These are phyloP conservation scores for Tragelaphus buxtoni DNA, from an alignment of 2,113 vertebrate genomes.

Conservation along the genomic window DNA sequence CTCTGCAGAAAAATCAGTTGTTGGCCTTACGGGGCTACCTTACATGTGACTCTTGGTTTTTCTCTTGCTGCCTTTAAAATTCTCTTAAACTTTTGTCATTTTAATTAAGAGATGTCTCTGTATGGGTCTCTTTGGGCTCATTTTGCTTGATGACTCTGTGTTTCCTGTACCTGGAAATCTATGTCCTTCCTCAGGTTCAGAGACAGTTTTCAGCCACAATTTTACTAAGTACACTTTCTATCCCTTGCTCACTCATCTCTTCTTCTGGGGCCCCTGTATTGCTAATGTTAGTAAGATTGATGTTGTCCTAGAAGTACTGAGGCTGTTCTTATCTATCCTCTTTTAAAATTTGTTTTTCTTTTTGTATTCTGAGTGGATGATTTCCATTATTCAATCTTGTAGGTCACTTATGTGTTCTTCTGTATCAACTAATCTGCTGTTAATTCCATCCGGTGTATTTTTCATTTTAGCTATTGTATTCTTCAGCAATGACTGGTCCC, in stretches of 20 bases:
- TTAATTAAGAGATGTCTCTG: background rate
- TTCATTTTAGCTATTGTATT: background rate
- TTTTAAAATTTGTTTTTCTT: background rate
- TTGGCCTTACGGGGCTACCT: background rate
- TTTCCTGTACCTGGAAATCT: background rate
- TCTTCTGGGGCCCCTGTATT: background rate
- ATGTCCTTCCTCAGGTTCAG: background rate
- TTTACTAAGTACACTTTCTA: background rate
- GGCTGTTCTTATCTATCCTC: background rate
- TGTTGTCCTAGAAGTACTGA: background rate
- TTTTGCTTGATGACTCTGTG: background rate
- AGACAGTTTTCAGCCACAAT: background rate
- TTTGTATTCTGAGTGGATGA: background rate
- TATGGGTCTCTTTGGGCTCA: background rate
- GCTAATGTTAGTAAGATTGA: background rate
- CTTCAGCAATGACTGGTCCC: background rate
- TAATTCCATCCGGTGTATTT: background rate
- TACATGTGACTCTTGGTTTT: background rate
- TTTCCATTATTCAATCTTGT: background rate
- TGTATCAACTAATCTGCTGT: background rate
- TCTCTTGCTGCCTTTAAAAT: background rate
- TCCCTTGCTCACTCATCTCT: background rate
- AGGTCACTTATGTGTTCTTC: background rate
- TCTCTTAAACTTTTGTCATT: background rate
- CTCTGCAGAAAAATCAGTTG: background rate